Evolutionary conservation across 2,113 vertebrate genomes (phyloP).

Genomic region (Hemiprocne comata): DNA sequence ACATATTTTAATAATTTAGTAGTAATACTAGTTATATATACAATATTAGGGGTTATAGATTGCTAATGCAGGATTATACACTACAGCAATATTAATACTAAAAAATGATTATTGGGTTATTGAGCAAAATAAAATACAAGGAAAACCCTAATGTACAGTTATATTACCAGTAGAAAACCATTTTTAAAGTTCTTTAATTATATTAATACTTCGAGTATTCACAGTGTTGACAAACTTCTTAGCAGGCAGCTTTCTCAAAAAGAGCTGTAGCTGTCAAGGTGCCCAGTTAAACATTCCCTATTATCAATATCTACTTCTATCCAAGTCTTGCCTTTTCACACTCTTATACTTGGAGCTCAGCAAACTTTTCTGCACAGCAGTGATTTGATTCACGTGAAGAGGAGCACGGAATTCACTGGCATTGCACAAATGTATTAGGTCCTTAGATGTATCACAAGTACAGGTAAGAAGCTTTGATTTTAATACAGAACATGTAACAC

Average conservation of each 20-base stretch:
- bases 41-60: background rate
- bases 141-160: background rate
- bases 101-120: background rate
- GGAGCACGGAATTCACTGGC: background rate
- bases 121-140: background rate
- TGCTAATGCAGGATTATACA: background rate
- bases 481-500: background rate
- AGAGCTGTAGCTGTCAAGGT: background rate
- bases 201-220: background rate
- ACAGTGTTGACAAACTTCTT: background rate
- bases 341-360: background rate
- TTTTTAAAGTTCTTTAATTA: background rate
- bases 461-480: background rate
- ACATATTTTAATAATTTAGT: background rate
- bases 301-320: background rate
- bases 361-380: background rate
- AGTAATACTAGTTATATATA: background rate
- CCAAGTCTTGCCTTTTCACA: background rate
- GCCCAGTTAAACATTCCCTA: background rate
- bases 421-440: background rate
- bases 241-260: background rate
- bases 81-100: background rate
- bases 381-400: background rate
- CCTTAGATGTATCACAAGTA: background rate
- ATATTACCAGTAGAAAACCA: background rate